Conservation (phyloP, 2,113 vertebrate species). For the Microcebus murinus region DNA sequence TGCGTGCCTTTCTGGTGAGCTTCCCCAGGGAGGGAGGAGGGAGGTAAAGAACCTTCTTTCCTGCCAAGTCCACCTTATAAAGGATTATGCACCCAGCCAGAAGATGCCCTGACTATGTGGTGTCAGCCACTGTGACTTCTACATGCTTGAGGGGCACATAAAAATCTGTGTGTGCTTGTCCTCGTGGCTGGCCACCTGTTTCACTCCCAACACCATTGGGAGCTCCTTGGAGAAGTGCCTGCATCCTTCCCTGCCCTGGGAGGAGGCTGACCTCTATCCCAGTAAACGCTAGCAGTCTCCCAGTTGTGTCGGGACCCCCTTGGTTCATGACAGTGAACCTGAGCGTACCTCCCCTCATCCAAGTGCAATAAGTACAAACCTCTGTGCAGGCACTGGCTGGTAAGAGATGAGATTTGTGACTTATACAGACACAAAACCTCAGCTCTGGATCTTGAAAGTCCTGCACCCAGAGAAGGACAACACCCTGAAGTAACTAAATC, state of each 20-base stretch:
- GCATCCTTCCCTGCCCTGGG: neutral
- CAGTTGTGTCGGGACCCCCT: neutral
- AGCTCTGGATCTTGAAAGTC: neutral
- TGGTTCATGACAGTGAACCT: neutral
- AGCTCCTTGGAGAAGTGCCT: neutral
- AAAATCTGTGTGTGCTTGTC: neutral
- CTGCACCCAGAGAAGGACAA: neutral
- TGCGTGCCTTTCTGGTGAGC: neutral
- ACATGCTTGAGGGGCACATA: neutral
- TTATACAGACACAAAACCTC: neutral
- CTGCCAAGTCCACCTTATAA: too few relatives aligned
- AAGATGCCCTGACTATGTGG: neutral
- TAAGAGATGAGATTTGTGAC: neutral
- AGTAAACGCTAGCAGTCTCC: neutral
- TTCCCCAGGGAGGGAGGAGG: neutral
- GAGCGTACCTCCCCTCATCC: neutral
- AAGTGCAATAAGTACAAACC: neutral
- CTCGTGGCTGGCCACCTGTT: too few relatives aligned
- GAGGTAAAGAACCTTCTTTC: neutral
- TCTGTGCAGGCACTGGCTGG: neutral
- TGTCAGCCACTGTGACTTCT: neutral
- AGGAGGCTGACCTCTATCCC: neutral
- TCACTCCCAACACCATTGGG: neutral
- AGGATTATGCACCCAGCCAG: neutral
- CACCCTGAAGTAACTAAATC: neutral